A percentile compares a stretch with the other conserved stretches of the same genome.
phyloP scores from a whole-genome alignment of 2,113 vertebrate genomes.

The Lathamus discolor region DNA sequence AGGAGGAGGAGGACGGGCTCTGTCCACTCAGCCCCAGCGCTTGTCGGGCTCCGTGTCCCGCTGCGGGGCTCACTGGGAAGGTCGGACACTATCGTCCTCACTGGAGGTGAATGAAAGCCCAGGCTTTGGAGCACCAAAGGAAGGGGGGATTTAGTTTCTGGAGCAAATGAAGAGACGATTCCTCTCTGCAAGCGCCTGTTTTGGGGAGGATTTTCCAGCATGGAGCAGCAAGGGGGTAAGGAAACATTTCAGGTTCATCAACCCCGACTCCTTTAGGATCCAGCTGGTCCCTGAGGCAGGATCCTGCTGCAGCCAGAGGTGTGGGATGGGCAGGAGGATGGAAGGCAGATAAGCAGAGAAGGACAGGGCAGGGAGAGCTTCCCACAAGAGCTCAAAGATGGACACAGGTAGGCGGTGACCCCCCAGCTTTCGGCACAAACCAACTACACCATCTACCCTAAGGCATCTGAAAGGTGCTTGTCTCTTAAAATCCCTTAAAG shows the following conservation, averaged over 20 bases:
- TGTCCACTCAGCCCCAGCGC: background rate
- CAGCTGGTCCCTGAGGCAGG: background rate
- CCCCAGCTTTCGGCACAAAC: background rate
- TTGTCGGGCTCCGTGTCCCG: background rate
- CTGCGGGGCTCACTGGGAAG: background rate
- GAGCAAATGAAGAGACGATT: background rate
- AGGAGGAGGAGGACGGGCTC: background rate
- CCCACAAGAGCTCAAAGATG: background rate
- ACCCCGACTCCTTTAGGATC: rapidly evolving
- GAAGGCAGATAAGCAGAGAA: background rate
- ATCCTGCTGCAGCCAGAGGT: background rate
- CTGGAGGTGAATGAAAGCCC: rapidly evolving
- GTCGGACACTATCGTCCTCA: rapidly evolving
- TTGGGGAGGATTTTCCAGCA: background rate
- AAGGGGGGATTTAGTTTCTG: background rate
- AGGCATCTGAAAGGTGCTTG: rapidly evolving
- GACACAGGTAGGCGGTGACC: rapidly evolving
- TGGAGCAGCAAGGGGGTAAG: slow-evolving; percentile 32
- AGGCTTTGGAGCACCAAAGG: background rate
- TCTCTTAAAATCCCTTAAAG: background rate
- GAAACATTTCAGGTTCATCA: background rate
- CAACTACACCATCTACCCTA: rapidly evolving
- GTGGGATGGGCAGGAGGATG: background rate
- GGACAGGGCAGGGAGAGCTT: background rate
- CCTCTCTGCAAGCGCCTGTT: background rate